Conservation (phyloP, 2,113 vertebrate genomes). For the Todiramphus chloris region DNA sequence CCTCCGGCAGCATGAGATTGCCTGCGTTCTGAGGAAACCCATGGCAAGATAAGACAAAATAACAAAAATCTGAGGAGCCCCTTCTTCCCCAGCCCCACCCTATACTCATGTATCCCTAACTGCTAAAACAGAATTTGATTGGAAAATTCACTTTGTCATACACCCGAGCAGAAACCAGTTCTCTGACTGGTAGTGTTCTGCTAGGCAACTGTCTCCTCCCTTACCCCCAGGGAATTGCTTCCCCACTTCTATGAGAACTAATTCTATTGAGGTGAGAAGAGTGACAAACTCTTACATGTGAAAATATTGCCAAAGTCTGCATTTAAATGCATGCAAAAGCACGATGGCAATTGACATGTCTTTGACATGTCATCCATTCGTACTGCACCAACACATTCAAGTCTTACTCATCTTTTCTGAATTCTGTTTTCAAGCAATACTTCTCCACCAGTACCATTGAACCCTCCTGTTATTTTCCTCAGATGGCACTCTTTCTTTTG, state of each 20-base stretch:
- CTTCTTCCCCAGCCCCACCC: neutral
- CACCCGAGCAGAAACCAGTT: neutral
- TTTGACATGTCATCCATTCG: neutral
- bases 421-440: neutral
- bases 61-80: neutral
- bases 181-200: neutral
- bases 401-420: neutral
- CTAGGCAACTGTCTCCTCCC: neutral
- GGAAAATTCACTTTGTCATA: neutral
- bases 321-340: slow-evolving; percentile 22
- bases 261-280: neutral
- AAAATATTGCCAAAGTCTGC: neutral
- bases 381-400: slow-evolving; percentile 7
- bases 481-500: neutral
- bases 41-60: neutral
- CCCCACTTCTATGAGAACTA: neutral
- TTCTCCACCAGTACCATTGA: neutral
- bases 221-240: neutral
- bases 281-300: neutral
- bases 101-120: neutral
- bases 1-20: neutral
- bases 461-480: neutral
- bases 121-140: neutral
- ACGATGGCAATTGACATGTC: neutral
- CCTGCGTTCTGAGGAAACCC: neutral